These are phyloP conservation scores for Pipra filicauda DNA, from an alignment of 2,113 vertebrate genomes.

Conservation along the genomic window DNA sequence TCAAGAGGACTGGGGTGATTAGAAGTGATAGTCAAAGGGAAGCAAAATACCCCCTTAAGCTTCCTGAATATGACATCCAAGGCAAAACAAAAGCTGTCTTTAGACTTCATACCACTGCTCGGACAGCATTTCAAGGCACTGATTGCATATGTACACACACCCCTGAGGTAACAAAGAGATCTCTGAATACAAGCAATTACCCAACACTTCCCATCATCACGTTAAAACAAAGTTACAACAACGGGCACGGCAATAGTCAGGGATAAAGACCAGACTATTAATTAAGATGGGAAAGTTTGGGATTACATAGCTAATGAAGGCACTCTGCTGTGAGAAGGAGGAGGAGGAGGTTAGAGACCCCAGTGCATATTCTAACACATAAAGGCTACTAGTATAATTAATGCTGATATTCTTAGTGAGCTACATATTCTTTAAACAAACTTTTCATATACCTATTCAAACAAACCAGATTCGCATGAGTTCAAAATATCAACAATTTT, in stretches of 20 bases:
- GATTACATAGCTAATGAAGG: neutral
- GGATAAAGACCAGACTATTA: neutral
- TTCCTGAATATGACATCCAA: neutral
- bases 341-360: neutral
- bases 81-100: neutral
- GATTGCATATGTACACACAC: accelerated
- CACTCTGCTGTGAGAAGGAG: neutral
- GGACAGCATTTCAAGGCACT: neutral
- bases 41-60: neutral
- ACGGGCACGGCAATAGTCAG: neutral
- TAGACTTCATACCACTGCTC: neutral
- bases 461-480: neutral
- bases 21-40: neutral
- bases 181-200: neutral
- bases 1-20: neutral
- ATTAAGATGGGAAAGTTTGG: neutral
- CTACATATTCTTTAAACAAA: neutral
- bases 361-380: neutral
- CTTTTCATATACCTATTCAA: neutral
- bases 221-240: neutral
- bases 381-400: neutral
- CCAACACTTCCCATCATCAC: neutral
- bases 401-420: neutral
- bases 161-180: neutral
- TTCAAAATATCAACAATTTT: neutral